phyloP scores from a whole-genome alignment of 2,113 vertebrate species.

The Lycaon pictus region DNA sequence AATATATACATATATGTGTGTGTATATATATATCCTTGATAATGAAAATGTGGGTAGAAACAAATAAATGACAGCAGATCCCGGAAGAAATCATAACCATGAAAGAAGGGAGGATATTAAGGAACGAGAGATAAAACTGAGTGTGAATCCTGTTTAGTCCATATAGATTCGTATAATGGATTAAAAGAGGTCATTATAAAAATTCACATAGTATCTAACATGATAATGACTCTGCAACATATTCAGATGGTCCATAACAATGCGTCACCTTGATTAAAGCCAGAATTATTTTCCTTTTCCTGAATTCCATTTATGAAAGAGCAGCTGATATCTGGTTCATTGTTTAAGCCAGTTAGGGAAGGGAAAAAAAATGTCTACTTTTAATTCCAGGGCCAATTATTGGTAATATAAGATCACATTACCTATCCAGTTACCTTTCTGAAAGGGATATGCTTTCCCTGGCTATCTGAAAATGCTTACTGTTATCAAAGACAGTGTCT shows the following conservation, averaged over 20 bases:
- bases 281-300: constrained; percentile 33
- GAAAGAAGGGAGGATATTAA: background rate
- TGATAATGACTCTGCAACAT: background rate
- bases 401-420: constrained; percentile 74
- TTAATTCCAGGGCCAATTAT: constrained; percentile 76
- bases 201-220: background rate
- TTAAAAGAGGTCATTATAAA: constrained; percentile 49
- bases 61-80: background rate
- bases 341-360: constrained; percentile 24
- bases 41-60: constrained; percentile 51
- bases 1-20: background rate
- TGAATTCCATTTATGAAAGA: constrained; percentile 53
- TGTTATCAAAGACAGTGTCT: constrained; percentile 82
- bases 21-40: background rate
- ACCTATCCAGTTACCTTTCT: constrained; percentile 74
- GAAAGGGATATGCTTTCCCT: constrained; percentile 64
- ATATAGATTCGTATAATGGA: background rate
- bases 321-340: background rate
- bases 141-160: background rate
- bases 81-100: background rate
- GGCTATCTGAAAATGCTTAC: constrained; percentile 69
- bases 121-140: background rate
- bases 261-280: constrained; percentile 47
- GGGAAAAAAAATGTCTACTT: constrained; percentile 21
- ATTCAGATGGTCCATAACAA: background rate